A percentile compares a stretch with the other conserved stretches of the same genome.
These are phyloP conservation scores for Pogonocichla stellata DNA, from an alignment of 2,113 vertebrate genomes.

Conservation along the genomic window DNA sequence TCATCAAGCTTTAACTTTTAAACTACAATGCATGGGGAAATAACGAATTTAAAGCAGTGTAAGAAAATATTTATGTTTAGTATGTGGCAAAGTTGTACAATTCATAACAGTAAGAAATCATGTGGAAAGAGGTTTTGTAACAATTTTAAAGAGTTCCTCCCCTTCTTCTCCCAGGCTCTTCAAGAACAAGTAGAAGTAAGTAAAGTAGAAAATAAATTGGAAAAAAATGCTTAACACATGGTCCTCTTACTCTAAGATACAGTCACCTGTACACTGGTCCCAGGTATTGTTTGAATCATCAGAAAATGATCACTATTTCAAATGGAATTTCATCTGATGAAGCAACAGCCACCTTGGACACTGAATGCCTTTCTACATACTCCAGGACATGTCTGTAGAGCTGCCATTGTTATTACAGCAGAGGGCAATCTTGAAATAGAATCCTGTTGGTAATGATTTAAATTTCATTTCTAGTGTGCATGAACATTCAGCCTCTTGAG, in stretches of 20 bases:
- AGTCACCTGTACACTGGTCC: not conserved
- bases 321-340: not conserved
- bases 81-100: not conserved
- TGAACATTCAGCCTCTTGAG: conserved; percentile 9
- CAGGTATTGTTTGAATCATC: not conserved
- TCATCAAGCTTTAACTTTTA: not conserved
- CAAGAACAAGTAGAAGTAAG: conserved; percentile 16
- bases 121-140: not conserved
- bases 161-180: conserved; percentile 10
- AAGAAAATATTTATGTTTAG: not conserved
- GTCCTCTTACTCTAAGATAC: not conserved
- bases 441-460: not conserved
- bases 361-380: not conserved
- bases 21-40: not conserved
- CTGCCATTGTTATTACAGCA: conserved; percentile 15
- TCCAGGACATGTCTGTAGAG: not conserved
- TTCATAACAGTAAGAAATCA: not conserved
- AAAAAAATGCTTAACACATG: not conserved
- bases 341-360: not conserved
- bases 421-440: conserved; percentile 41
- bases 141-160: not conserved
- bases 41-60: not conserved
- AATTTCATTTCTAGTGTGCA: not conserved
- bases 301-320: not conserved
- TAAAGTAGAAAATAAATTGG: conserved; percentile 20